Conservation (phyloP, 2,797 vertebrate species). For the Limosa lapponica region DNA sequence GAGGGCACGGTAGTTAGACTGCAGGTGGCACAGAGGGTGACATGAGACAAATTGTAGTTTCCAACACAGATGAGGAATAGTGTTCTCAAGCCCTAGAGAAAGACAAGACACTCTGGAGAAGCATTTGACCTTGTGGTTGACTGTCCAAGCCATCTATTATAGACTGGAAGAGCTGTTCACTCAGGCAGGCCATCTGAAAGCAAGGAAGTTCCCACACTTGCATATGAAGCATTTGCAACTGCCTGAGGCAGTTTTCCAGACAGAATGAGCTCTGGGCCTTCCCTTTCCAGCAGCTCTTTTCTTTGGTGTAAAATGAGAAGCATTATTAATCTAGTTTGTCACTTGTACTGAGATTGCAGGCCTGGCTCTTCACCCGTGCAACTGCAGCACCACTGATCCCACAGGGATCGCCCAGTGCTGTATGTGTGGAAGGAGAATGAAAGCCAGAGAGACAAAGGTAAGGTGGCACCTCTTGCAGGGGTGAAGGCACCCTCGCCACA, state of each 20-base stretch:
- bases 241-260: neutral
- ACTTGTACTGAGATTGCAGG: neutral
- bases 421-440: neutral
- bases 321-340: neutral
- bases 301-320: neutral
- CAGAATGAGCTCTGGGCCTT: neutral
- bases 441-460: neutral
- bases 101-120: neutral
- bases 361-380: neutral
- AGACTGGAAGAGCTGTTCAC: neutral
- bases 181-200: neutral
- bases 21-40: neutral
- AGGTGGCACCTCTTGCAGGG: neutral
- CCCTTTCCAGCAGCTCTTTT: neutral
- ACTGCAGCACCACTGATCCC: neutral
- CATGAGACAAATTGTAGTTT: neutral
- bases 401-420: neutral
- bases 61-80: neutral
- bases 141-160: neutral
- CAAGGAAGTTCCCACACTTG: neutral
- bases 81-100: neutral
- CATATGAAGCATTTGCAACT: neutral
- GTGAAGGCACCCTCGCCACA: neutral
- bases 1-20: neutral
- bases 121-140: neutral